Base-by-base conservation (phyloP, 2,888 invertebrate species). In the Hydriomena furcata region DNA sequence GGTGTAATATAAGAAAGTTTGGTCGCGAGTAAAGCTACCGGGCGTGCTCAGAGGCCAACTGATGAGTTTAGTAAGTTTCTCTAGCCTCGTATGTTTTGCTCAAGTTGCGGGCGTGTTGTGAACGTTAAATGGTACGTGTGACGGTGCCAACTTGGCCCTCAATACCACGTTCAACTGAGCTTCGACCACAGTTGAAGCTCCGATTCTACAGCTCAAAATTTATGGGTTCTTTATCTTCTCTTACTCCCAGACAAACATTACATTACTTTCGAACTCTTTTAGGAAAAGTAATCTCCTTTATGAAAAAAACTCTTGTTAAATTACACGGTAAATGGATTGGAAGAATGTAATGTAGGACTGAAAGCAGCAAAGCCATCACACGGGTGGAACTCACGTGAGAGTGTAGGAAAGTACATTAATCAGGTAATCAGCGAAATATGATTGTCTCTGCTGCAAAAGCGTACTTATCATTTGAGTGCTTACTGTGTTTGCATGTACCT, bases 31-130 rank as follows among this genome's bases (percentile, higher is more conserved):
- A 80, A 75, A 79, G 74, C 77, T 67, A 64, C 68, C 72, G 76
- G 66, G 74, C 79, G 76, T 73, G 81, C 75, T 71, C 74, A 58
- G 69, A 68, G 75, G 68, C 73, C 73, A 71, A 71, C 80, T 84
- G 85, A 87, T 87, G 82, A 85, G 86, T 88, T 87, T 82, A 79
- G 71, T 70, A 85, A 87, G 79, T 87, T 84, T 72, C 72, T 44
- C 69, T 72, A 61, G 61, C 60, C 68, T 65, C 68, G 69, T 73
- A 66, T 73, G 75, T 72, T 74, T 76, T 75, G 78, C 73, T 68
- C 62, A 63, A 69, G 66, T 68, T 66, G 65, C 63, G 66, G 65
- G 68, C 73, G 74, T 78, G 76, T 76, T 66, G 61, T 53, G 77
- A 73, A 75, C 73, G 48, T 65, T 73, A 73, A 77, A 74, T 66